phyloP scores from a whole-genome alignment of 2,113 vertebrate species.

The Actinemys pallida region DNA sequence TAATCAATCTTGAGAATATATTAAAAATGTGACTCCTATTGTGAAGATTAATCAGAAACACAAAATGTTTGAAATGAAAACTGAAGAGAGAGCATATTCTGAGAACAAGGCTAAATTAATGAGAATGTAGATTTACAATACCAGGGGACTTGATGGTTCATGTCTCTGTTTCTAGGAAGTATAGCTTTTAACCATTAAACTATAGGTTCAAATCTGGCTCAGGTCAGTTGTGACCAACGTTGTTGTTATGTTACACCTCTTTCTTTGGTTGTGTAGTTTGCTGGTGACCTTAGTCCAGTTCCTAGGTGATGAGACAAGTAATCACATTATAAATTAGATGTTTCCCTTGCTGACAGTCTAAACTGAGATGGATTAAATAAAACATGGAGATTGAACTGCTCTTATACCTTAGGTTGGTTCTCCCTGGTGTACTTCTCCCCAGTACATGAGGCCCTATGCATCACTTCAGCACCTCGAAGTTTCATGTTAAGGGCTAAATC shows the following conservation, averaged over 20 bases:
- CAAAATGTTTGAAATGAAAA: neutral
- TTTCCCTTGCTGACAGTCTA: neutral
- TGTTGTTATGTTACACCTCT: neutral
- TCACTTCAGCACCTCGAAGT: neutral
- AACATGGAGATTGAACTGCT: neutral
- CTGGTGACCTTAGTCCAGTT: neutral
- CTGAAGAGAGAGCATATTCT: neutral
- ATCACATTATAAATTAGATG: neutral
- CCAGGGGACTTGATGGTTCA: neutral
- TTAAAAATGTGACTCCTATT: conserved; percentile 21
- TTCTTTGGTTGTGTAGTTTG: neutral
- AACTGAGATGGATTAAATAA: neutral
- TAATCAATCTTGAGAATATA: conserved; percentile 19
- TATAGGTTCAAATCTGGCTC: neutral
- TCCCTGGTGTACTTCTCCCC: neutral
- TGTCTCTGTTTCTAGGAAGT: neutral
- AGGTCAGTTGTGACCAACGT: neutral
- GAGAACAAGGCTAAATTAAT: neutral
- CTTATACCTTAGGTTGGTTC: neutral
- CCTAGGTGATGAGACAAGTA: neutral
- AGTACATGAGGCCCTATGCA: neutral
- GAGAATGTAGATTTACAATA: neutral
- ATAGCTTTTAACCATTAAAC: neutral
- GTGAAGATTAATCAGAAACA: neutral
- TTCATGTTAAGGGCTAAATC: neutral